These are phyloP conservation scores for Cranoglanis bouderius DNA, from an alignment of 2,113 vertebrate species.

Conservation along the genomic window DNA sequence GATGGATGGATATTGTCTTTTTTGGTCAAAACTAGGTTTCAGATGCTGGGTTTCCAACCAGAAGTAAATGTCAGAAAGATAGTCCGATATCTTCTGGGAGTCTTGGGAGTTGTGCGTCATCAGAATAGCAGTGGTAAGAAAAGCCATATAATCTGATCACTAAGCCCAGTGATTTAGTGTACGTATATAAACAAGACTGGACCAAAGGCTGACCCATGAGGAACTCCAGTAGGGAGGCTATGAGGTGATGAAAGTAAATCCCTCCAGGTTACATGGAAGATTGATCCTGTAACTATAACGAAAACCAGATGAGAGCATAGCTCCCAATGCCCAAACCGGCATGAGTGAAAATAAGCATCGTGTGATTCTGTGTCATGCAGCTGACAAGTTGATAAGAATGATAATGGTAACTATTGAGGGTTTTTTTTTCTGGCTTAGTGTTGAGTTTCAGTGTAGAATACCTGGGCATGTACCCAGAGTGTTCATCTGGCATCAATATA, in stretches of 20 bases:
- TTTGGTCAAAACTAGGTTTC: background rate
- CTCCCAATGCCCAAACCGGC: background rate
- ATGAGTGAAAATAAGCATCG: background rate
- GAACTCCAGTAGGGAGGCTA: background rate
- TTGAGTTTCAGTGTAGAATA: background rate
- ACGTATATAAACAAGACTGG: background rate
- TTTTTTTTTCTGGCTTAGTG: background rate
- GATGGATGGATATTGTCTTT: background rate
- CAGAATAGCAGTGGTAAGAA: background rate
- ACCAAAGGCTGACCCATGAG: conserved; percentile 8
- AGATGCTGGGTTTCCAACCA: background rate
- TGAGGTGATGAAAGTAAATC: background rate
- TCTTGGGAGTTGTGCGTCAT: background rate
- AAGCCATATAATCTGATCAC: background rate
- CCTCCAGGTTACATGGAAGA: background rate
- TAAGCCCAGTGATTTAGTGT: background rate
- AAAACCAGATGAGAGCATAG: background rate
- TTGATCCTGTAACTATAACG: conserved; percentile 5
- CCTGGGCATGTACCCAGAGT: background rate
- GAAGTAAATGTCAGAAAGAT: background rate
- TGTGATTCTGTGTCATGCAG: background rate
- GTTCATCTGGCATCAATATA: background rate
- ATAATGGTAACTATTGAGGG: background rate
- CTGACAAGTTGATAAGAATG: background rate
- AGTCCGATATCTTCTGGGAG: background rate